Conservation (phyloP, 2,113 vertebrate genomes). For the Rhinopomastus cyanomelas region DNA sequence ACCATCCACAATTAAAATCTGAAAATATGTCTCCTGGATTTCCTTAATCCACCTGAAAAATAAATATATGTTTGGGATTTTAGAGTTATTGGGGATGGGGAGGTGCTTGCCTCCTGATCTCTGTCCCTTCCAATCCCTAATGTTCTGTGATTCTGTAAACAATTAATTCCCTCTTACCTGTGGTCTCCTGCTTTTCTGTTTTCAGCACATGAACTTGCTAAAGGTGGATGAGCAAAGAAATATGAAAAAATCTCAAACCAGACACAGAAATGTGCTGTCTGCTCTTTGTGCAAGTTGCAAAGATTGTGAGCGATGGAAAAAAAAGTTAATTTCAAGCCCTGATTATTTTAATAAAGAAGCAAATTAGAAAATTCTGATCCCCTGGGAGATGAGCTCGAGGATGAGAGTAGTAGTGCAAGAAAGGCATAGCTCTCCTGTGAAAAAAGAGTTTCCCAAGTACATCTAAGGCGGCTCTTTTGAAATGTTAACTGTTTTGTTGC, state of each 20-base stretch:
- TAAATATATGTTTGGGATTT: not conserved
- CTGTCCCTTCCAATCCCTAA: no score
- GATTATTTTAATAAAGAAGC: conserved; percentile 13
- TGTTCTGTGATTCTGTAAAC: no score
- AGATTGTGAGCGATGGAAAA: not conserved
- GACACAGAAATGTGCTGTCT: not conserved
- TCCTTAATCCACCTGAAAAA: not conserved
- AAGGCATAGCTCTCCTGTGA: not conserved
- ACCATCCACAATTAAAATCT: not conserved
- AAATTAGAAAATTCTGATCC: conserved; percentile 10
- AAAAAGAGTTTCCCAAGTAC: not conserved
- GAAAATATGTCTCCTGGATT: not conserved
- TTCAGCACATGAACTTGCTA: not conserved
- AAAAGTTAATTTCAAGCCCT: not conserved
- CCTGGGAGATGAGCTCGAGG: not conserved
- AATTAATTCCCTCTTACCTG: not conserved
- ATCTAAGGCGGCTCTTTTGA: not conserved
- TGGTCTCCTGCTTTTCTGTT: not conserved
- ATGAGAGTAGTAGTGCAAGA: not conserved
- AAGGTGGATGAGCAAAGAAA: not conserved
- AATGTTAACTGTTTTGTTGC: not conserved
- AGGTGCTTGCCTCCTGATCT: not conserved
- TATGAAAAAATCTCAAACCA: not conserved
- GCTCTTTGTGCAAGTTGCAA: not conserved
- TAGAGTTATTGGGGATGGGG: not conserved